These are phyloP conservation scores for Brachionichthys hirsutus DNA, from an alignment of 2,113 vertebrate species.

Conservation along the genomic window DNA sequence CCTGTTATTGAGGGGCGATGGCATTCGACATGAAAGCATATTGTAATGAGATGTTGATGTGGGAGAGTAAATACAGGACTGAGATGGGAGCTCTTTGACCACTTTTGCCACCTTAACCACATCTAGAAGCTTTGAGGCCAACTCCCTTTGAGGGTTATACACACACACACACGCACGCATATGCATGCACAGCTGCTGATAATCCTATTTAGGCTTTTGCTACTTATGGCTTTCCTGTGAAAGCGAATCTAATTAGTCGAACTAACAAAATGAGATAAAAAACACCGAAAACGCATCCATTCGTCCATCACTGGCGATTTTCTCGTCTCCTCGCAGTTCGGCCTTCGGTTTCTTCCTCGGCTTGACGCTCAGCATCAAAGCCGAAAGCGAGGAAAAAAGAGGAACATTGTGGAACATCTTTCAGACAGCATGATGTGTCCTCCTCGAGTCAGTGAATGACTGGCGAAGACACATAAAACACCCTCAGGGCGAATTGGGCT, in stretches of 20 bases:
- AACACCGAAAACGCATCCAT: constrained; percentile 32
- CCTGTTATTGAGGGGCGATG: constrained; percentile 20
- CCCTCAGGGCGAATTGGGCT: constrained; percentile 40
- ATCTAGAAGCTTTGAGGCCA: constrained; percentile 52
- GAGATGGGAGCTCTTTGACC: constrained; percentile 46
- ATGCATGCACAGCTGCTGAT: constrained; percentile 39
- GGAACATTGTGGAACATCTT: constrained; percentile 47
- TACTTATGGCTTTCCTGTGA: constrained; percentile 37
- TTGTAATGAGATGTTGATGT: constrained; percentile 31
- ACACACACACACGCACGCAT: constrained; percentile 8
- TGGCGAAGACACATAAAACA: constrained; percentile 28
- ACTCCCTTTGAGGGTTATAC: constrained; percentile 31
- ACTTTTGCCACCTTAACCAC: constrained; percentile 60
- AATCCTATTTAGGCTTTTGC: constrained; percentile 44
- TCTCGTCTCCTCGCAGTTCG: not conserved
- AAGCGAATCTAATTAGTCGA: constrained; percentile 45
- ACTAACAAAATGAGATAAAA: constrained; percentile 37
- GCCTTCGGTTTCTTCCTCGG: constrained; percentile 17
- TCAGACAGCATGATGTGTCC: constrained; percentile 19
- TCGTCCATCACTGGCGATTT: constrained; percentile 12
- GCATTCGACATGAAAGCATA: constrained; percentile 30
- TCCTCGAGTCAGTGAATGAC: constrained; percentile 49
- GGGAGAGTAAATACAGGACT: constrained; percentile 40
- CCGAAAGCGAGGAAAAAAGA: constrained; percentile 26
- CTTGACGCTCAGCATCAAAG: constrained; percentile 12